These are phyloP conservation scores for Pungitius pungitius DNA, from an alignment of 2,113 vertebrate species.

Conservation along the genomic window DNA sequence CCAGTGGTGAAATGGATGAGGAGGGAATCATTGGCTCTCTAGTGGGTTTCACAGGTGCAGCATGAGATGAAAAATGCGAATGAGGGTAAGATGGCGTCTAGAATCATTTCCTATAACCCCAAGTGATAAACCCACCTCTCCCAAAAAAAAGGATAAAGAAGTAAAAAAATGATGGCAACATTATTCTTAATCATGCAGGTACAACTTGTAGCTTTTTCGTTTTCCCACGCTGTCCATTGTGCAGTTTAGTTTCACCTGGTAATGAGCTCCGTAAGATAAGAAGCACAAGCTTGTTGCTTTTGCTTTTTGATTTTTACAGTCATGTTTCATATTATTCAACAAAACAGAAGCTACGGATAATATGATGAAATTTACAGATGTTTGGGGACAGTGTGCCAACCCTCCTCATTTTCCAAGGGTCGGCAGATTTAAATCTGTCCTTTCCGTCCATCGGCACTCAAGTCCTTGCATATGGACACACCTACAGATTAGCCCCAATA, in stretches of 20 bases:
- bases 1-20: conserved; percentile 37
- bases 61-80: conserved; percentile 69
- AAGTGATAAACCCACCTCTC: conserved; percentile 35
- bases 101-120: conserved; percentile 63
- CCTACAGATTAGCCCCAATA: conserved; percentile 71
- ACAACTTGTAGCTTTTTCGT: conserved; percentile 45
- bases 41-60: conserved; percentile 70
- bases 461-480: conserved; percentile 59
- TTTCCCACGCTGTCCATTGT: conserved; percentile 20
- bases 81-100: conserved; percentile 43
- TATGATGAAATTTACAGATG: background rate
- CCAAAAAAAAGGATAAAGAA: conserved; percentile 32
- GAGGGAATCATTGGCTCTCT: conserved; percentile 47
- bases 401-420: conserved; percentile 28
- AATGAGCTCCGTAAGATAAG: conserved; percentile 17
- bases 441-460: conserved; percentile 60
- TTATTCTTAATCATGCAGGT: conserved; percentile 64
- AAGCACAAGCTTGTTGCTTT: conserved; percentile 3
- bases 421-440: conserved; percentile 60
- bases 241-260: conserved; percentile 27
- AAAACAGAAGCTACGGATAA: conserved; percentile 5
- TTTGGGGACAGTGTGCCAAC: too few relatives aligned
- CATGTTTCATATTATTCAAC: background rate
- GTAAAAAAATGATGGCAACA: background rate
- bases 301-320: background rate